Evolutionary conservation across 2,797 vertebrate genomes (phyloP), one percentile per base, ranked within the genome.

Genomic region (Rhabdophis nuchalis): DNA sequence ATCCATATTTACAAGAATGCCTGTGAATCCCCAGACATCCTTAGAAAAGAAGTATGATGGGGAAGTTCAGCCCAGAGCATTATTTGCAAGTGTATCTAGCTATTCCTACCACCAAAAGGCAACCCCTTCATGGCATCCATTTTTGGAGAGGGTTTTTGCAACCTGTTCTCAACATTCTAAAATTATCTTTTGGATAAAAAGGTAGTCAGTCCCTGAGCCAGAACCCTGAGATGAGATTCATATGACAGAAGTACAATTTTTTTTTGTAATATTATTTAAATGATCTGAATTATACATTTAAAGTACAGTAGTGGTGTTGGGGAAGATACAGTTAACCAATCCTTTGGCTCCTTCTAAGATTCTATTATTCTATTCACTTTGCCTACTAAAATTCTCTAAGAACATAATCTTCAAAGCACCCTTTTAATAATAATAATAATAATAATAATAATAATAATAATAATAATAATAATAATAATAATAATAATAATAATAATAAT

Each of bases 351-450:
- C 50, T 93, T 46, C n/a, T 87, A 68, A 86, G 53, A 23, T 92
- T 86, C 14, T 89, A 41, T 11, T 68, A 9, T 27, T 56, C 85
- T 93, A 91, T 2, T 82, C 72, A 82, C 10, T 82, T 25, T 46
- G 41, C 10, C 36, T 82, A 23, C 92, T 60, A 89, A 91, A 92
- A 11, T 54, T 54, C 5, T 13, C 29, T 0, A 88, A 9, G 9
- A 87, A 90, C 94, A 87, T 9, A 89, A 88, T 52, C 58, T 86
- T 56, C 72, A 57, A n/a, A 72, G 94, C 16, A n/a, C 85, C 50
- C 0, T 89, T 68, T 54, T 41, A 50, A 88, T 60, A 58, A 61
- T 4, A 53, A 86, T 5, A 46, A 50, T 6, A 57, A 56, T 16
- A 56, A 56, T 18, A 56, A 18, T 1, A 4, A 56, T n/a, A n/a